Percentiles rank a stretch among this genome's conserved stretches.
phyloP scores from a whole-genome alignment of 2,113 vertebrate species.

The Protobothrops mucrosquamatus region DNA sequence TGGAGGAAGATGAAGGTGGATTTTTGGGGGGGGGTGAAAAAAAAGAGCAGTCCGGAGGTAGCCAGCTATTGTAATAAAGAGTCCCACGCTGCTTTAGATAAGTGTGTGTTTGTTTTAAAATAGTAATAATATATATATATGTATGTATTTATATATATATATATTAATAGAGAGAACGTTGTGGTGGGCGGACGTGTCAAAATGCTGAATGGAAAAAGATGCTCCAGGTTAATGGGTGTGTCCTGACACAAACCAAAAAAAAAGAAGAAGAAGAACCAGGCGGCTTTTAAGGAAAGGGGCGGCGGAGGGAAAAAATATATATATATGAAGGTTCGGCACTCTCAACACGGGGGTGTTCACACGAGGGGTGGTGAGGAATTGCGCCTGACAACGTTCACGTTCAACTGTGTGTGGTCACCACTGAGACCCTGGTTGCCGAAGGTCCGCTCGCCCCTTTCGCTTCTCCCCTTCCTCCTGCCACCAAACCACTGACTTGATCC shows the following conservation, averaged over 20 bases:
- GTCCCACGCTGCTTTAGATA: constrained; percentile 38
- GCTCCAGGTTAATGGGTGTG: constrained; percentile 20
- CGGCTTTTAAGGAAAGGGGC: neutral
- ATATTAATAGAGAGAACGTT: constrained; percentile 33
- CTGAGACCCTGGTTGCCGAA: neutral
- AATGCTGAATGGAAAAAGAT: constrained; percentile 24
- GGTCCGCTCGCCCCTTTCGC: neutral
- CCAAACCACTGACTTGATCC: neutral
- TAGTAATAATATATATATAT: constrained; percentile 7
- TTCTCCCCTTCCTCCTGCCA: neutral
- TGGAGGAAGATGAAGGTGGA: constrained; percentile 25
- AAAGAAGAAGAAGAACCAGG: neutral
- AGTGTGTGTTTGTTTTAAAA: constrained; percentile 13
- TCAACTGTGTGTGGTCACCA: neutral
- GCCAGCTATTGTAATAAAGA: constrained; percentile 29
- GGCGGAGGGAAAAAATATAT: too few relatives aligned
- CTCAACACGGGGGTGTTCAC: neutral
- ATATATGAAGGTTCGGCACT: neutral
- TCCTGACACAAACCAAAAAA: constrained; percentile 27
- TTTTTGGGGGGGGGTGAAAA: neutral
- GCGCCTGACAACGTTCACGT: neutral
- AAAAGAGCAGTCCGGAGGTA: constrained; percentile 37
- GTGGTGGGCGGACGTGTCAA: constrained; percentile 22
- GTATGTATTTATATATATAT: constrained; percentile 24
- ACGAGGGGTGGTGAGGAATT: neutral